Evolutionary conservation across 2,797 vertebrate genomes (phyloP), one percentile per base, ranked within the genome.

Genomic region (Syndactyla subalaris): DNA sequence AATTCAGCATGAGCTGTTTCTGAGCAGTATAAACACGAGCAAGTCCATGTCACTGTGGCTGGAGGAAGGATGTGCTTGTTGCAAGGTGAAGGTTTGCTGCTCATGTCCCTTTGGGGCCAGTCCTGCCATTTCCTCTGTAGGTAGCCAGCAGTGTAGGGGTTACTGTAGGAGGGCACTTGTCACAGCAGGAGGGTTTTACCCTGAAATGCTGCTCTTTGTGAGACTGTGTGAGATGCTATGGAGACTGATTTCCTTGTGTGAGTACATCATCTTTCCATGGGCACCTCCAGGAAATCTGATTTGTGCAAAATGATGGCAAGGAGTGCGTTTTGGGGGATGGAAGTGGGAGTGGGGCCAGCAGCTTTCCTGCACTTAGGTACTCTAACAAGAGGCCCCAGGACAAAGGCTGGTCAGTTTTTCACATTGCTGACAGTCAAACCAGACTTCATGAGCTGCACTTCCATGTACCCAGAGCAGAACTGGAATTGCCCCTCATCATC

Each of bases 211-310:
- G 2, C 55, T 43, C 2, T 24, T 5, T 41, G 81, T 19, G 57
- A 34, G 36, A 14, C 20, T 38, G 14, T 7, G 61, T 39, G 58
- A 38, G 57, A 18, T 55, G 10, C 67, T 55, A 3, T 18, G 46
- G 51, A 84, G 46, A 12, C 58, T 43, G 52, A 61, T 79, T 80
- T 89, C 59, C 67, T 75, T 76, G 82, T 93, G 70, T 73, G 62
- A 83, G 85, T 74, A 84, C 74, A 81, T 93, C 88, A 82, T 82
- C 86, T 85, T 86, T 93, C 72, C 39, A 1, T 45, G 63, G 39
- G 43, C 30, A 36, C 36, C 49, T 89, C 75, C 46, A 71, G 86
- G 68, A 76, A 68, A 49, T 49, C 43, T 54, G 23, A 19, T 5
- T 45, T 19, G 20, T 41, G 32, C 45, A 65, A 23, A 39, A n/a